Percentiles rank a stretch among this genome's conserved stretches.
Conservation (phyloP, 2,888 invertebrate species). For the Exephanes ischioxanthus region DNA sequence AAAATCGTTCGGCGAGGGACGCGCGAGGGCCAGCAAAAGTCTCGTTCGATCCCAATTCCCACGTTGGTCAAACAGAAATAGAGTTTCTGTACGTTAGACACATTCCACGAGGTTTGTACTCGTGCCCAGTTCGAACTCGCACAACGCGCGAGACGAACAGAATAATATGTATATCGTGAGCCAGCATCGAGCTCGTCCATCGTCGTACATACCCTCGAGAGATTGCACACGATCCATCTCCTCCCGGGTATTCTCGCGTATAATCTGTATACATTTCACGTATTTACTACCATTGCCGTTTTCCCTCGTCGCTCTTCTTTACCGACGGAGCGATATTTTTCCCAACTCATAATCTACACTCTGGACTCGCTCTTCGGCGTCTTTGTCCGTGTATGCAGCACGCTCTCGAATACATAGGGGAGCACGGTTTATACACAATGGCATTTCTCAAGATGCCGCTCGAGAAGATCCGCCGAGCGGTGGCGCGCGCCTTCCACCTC, state of each 20-base stretch:
- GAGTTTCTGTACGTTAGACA: conserved; percentile 62
- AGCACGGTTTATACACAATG: conserved; percentile 18
- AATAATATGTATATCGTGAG: conserved; percentile 34
- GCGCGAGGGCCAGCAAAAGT: conserved; percentile 47
- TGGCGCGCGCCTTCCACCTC: conserved; percentile 13
- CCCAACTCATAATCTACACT: background rate
- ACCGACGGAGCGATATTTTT: background rate
- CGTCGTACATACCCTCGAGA: conserved; percentile 8
- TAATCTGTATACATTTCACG: background rate
- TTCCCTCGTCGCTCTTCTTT: background rate
- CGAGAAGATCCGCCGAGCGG: background rate
- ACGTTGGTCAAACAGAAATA: conserved; percentile 69
- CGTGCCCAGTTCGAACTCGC: conserved; percentile 61
- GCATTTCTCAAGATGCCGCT: conserved; percentile 16
- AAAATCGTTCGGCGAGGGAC: conserved; percentile 9
- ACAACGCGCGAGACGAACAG: conserved; percentile 11
- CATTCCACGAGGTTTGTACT: conserved; percentile 65
- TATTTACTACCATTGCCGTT: background rate
- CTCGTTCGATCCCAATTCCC: conserved; percentile 65
- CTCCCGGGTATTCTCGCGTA: background rate
- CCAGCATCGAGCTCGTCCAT: conserved; percentile 28
- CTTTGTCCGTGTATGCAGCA: background rate
- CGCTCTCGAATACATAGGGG: conserved; percentile 31
- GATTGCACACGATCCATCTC: conserved; percentile 1
- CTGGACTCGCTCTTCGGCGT: background rate